A percentile compares a stretch with the other conserved stretches of the same genome.
These are phyloP conservation scores for Zaprionus capensis DNA, from an alignment of 1,140 invertebrate species.

Conservation along the genomic window DNA sequence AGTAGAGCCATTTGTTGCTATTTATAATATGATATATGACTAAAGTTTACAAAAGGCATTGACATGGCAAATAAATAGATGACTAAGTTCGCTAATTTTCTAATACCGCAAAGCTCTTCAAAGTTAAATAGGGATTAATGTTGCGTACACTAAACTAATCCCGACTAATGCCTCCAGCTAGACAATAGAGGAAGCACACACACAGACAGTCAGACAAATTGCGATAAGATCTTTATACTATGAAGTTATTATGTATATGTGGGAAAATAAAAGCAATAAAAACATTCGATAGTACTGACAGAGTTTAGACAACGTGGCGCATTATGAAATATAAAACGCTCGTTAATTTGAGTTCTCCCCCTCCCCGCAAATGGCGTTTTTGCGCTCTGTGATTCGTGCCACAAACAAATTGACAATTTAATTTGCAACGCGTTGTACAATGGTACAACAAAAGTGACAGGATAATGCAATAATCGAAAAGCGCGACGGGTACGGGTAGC, in stretches of 20 bases:
- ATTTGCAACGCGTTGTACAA: constrained; percentile 50
- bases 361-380: no score
- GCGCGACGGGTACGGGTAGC: neutral
- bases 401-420: constrained; percentile 75
- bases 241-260: neutral
- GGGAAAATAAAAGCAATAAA: constrained; percentile 7
- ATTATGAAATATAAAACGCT: constrained; percentile 26
- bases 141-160: constrained; percentile 17
- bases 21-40: constrained; percentile 3
- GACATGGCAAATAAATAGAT: constrained; percentile 5
- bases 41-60: neutral
- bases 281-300: constrained; percentile 10
- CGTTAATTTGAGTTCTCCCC: constrained; percentile 4
- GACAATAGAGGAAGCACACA: neutral
- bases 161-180: constrained; percentile 13
- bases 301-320: neutral
- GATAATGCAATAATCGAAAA: constrained; percentile 72
- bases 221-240: constrained; percentile 6
- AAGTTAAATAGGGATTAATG: constrained; percentile 18
- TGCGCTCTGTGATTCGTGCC: constrained; percentile 30
- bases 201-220: constrained; percentile 2
- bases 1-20: neutral
- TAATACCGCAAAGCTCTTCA: constrained; percentile 23
- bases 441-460: constrained; percentile 65
- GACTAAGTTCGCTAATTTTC: constrained; percentile 24